A percentile compares a stretch with the other conserved stretches of the same genome.
Evolutionary conservation across 2,113 vertebrate genomes (phyloP).

Genomic region (Ophthalmolycus amberensis): DNA sequence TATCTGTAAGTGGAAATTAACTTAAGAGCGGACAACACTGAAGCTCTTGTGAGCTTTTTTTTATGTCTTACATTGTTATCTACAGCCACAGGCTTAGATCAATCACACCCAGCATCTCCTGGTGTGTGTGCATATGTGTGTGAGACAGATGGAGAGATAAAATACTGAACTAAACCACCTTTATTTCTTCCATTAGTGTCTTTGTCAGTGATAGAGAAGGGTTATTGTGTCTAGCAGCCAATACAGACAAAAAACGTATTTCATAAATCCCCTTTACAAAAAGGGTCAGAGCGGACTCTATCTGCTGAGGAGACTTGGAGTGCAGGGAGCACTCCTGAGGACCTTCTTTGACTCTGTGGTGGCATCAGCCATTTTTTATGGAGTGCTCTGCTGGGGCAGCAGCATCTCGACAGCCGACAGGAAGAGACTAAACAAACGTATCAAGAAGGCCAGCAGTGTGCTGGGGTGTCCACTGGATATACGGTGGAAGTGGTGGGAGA

Average conservation of each 20-base stretch:
- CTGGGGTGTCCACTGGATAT: no score
- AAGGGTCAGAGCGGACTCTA: no score
- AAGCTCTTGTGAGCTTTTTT: background rate
- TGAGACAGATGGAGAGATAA: constrained; percentile 10
- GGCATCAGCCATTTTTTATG: no score
- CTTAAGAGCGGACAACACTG: background rate
- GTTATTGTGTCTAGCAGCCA: background rate
- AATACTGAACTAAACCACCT: background rate
- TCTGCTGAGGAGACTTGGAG: no score
- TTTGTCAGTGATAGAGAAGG: background rate
- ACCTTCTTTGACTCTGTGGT: no score
- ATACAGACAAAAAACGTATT: background rate
- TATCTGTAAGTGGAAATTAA: background rate
- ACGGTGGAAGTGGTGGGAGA: no score
- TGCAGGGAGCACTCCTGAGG: no score
- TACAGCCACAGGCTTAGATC: constrained; percentile 48
- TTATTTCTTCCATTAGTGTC: constrained; percentile 10
- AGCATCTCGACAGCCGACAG: no score
- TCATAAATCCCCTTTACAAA: background rate
- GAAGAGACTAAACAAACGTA: no score
- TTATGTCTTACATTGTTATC: constrained; percentile 37
- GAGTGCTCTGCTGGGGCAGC: no score
- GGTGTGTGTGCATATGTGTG: background rate
- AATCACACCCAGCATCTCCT: constrained; percentile 58
- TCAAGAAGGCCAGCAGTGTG: no score